Percentiles rank a stretch among this genome's conserved stretches.
These are phyloP conservation scores for Scaptodrosophila lebanonensis DNA, from an alignment of 1,140 invertebrate genomes.

Conservation along the genomic window DNA sequence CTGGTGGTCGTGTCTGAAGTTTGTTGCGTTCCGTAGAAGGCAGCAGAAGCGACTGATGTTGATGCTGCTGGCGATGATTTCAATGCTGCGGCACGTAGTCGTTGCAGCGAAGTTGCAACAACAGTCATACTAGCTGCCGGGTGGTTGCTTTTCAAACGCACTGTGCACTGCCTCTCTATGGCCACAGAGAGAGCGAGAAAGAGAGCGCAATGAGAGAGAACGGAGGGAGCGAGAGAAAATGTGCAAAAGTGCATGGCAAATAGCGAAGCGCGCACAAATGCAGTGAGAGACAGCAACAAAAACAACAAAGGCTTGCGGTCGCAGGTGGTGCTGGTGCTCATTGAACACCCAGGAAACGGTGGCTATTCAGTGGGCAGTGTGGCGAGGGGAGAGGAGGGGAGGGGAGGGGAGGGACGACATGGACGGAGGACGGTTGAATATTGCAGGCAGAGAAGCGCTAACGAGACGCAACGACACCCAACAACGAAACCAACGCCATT, in stretches of 20 bases:
- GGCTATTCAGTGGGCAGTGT: too few relatives aligned
- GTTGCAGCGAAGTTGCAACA: not conserved
- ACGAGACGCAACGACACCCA: constrained; percentile 22
- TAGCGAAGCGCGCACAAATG: not conserved
- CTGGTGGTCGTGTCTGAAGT: constrained; percentile 13
- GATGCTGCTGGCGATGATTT: constrained; percentile 35
- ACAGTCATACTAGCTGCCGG: constrained; percentile 1
- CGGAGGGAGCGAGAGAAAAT: not conserved
- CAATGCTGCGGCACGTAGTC: constrained; percentile 39
- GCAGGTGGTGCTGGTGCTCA: not conserved
- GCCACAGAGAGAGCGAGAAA: too few relatives aligned
- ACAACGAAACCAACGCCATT: constrained; percentile 20
- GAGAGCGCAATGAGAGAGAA: constrained; percentile 7
- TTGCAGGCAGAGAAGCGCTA: constrained; percentile 29
- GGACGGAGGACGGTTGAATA: not conserved
- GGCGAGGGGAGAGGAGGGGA: too few relatives aligned
- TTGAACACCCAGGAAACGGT: not conserved
- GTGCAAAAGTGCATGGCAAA: not conserved
- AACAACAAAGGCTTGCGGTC: not conserved
- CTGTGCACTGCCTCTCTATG: constrained; percentile 33
- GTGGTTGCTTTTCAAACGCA: constrained; percentile 11
- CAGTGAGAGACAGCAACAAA: not conserved
- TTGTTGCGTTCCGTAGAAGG: constrained; percentile 24
- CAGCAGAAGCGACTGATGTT: constrained; percentile 56
- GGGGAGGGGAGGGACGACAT: not conserved